Evolutionary conservation across 1,140 invertebrate genomes (phyloP).

Genomic region (Scylla paramamosain): DNA sequence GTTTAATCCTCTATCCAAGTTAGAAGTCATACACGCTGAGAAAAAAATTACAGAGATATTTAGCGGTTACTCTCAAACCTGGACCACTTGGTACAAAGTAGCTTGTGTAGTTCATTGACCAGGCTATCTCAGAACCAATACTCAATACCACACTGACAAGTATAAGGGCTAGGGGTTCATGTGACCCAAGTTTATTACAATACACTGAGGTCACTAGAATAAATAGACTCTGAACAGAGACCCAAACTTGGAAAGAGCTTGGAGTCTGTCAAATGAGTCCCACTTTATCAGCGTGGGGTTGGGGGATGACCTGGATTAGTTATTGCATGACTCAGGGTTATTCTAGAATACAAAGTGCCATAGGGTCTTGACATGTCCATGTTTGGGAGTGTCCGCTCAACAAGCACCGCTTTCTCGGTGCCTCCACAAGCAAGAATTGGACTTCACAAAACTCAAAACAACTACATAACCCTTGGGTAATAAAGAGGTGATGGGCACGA

Average conservation of each 20-base stretch:
- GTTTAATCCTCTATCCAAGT: slow-evolving; percentile 4
- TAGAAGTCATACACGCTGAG: background rate
- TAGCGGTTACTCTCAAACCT: slow-evolving; percentile 11
- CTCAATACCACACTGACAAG: background rate
- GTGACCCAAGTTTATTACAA: background rate
- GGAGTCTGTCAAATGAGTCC: background rate
- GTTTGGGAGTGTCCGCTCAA: slow-evolving; percentile 9
- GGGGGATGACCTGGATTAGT: background rate
- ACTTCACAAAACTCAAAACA: slow-evolving; percentile 15
- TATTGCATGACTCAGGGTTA: background rate
- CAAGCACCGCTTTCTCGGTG: background rate
- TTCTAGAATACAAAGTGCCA: too few relatives aligned
- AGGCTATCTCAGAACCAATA: background rate
- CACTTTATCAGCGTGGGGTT: background rate
- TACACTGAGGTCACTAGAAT: background rate
- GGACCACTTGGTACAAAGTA: background rate
- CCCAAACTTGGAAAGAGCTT: background rate
- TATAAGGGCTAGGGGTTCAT: background rate
- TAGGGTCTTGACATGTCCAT: background rate
- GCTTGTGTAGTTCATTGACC: background rate
- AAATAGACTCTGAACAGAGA: background rate
- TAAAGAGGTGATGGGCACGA: background rate
- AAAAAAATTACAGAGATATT: background rate
- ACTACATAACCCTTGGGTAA: background rate
- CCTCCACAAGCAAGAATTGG: background rate